These are phyloP conservation scores for Bubo blakistoni DNA, from an alignment of 2,113 vertebrate species.

Conservation along the genomic window DNA sequence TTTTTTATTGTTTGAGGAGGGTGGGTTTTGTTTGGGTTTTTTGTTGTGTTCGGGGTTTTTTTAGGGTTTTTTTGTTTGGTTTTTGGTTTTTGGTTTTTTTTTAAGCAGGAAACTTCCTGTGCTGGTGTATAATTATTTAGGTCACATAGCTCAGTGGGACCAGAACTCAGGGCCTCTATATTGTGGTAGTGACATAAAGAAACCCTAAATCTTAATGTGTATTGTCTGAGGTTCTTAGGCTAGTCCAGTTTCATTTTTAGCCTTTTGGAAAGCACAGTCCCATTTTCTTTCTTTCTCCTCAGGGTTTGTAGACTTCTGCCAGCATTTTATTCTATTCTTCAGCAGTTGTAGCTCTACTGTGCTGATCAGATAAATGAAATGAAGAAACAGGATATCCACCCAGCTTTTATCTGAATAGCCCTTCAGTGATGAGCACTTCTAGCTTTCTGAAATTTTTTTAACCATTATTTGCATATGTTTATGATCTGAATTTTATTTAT, in stretches of 20 bases:
- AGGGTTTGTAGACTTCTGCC: not conserved
- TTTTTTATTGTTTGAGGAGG: not conserved
- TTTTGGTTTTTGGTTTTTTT: no score
- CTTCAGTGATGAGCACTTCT: not conserved
- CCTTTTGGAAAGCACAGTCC: not conserved
- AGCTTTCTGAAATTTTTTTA: not conserved
- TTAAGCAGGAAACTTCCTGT: not conserved
- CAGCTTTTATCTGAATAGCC: not conserved
- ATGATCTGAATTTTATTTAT: not conserved
- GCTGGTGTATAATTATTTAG: not conserved
- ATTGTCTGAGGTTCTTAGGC: not conserved
- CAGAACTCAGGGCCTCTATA: not conserved
- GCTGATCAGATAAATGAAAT: not conserved
- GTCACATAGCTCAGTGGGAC: not conserved
- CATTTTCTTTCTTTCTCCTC: not conserved
- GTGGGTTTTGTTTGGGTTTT: not conserved
- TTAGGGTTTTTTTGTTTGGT: not conserved
- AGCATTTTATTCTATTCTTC: not conserved
- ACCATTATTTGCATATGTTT: rapidly evolving
- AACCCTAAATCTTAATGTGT: not conserved
- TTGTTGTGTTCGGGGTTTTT: not conserved
- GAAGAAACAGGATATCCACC: not conserved
- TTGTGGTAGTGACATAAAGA: not conserved
- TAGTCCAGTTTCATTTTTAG: not conserved
- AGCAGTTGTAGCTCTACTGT: not conserved